Evolutionary conservation across 64 coral and sea anemone species (phyloP).

Genomic region (Dendronephthya gigantea): DNA sequence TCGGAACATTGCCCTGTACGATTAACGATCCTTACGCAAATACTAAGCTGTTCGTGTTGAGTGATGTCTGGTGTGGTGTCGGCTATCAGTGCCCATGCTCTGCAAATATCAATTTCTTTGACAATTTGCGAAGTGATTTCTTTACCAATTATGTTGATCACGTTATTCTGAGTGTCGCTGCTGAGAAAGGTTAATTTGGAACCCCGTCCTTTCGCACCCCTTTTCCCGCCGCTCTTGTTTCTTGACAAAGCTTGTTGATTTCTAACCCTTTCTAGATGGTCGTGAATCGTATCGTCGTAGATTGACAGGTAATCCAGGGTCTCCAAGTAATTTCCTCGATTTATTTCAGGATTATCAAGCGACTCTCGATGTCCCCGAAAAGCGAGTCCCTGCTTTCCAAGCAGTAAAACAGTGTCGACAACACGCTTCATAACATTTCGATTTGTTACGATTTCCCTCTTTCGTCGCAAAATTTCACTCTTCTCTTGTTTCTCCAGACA

Average conservation of each 20-base stretch:
- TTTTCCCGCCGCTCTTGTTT: background rate
- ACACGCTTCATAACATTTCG: background rate
- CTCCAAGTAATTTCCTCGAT: background rate
- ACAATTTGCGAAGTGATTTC: background rate
- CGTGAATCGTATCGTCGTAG: background rate
- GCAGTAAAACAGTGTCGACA: background rate
- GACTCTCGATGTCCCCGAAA: background rate
- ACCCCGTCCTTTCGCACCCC: background rate
- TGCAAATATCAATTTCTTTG: background rate
- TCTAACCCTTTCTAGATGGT: background rate
- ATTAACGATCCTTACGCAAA: background rate
- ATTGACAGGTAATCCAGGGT: background rate
- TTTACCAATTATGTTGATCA: background rate
- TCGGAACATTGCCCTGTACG: background rate
- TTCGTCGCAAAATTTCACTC: background rate
- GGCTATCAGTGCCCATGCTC: background rate
- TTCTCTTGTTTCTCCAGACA: background rate
- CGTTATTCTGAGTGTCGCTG: background rate
- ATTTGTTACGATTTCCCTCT: background rate
- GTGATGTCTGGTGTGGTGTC: background rate
- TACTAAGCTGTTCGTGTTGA: background rate
- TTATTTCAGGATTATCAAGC: background rate
- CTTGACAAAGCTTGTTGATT: background rate
- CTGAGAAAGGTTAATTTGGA: background rate
- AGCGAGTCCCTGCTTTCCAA: background rate